phyloP scores from a whole-genome alignment of 2,113 vertebrate genomes.

The Ardeotis arabs region DNA sequence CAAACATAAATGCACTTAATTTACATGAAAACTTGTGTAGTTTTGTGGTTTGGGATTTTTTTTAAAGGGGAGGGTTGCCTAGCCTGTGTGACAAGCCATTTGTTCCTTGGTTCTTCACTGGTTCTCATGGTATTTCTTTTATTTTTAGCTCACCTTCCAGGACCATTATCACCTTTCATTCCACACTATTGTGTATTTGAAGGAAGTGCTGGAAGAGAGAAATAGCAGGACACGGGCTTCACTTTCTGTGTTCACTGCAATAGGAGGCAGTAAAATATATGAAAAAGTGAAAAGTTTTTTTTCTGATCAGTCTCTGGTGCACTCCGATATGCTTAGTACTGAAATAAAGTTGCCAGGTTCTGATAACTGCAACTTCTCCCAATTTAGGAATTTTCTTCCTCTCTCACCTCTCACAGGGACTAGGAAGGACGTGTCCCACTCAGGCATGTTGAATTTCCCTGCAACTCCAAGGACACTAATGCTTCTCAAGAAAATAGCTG shows the following conservation, averaged over 20 bases:
- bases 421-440: neutral
- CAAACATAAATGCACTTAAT: neutral
- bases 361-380: neutral
- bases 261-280: neutral
- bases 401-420: neutral
- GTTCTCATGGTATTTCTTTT: neutral
- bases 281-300: neutral
- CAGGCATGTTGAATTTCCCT: neutral
- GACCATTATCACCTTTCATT: neutral
- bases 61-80: rapidly evolving
- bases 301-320: neutral
- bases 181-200: neutral
- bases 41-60: neutral
- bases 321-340: neutral
- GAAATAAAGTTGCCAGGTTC: neutral
- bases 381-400: neutral
- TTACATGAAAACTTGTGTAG: neutral
- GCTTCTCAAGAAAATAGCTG: neutral
- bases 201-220: neutral
- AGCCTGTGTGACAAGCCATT: neutral
- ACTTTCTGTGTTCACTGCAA: neutral
- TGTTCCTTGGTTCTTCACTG: neutral
- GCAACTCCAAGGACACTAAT: neutral
- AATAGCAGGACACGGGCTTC: neutral
- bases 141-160: neutral